phyloP scores from a whole-genome alignment of 2,888 invertebrate species.

The Torymus aiolomorphi region DNA sequence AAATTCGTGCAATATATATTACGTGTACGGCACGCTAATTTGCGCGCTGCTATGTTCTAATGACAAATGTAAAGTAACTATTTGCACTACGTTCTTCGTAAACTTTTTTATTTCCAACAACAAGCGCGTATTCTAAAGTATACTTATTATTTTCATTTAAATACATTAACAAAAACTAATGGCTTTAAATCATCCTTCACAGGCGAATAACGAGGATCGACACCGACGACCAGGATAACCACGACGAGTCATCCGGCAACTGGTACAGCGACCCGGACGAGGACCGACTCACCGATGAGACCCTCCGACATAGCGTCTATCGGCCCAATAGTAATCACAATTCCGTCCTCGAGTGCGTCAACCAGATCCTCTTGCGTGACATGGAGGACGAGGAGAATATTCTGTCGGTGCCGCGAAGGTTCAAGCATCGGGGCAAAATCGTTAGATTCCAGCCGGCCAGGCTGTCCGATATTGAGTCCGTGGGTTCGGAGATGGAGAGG shows the following conservation, averaged over 20 bases:
- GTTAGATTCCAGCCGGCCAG: conserved; percentile 73
- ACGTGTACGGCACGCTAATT: too few species aligned
- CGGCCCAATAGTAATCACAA: conserved; percentile 83
- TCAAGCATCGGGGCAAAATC: conserved; percentile 73
- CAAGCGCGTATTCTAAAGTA: not conserved
- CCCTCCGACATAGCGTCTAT: conserved; percentile 71
- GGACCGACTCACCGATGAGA: conserved; percentile 80
- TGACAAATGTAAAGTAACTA: too few species aligned
- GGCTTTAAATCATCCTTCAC: not conserved
- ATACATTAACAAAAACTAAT: not conserved
- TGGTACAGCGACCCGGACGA: conserved; percentile 91
- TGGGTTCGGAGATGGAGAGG: conserved; percentile 74
- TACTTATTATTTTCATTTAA: not conserved
- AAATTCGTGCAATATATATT: not conserved
- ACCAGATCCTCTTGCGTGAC: conserved; percentile 88
- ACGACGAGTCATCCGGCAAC: conserved; percentile 81
- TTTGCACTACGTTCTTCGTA: too few species aligned
- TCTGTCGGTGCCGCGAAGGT: conserved; percentile 71
- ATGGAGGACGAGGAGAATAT: conserved; percentile 77
- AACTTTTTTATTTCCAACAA: too few species aligned
- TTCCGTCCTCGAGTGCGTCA: conserved; percentile 90
- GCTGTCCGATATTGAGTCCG: conserved; percentile 73
- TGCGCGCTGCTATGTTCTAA: too few species aligned
- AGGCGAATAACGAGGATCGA: conserved; percentile 65
- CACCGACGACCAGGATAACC: conserved; percentile 63